Evolutionary conservation across 1,140 invertebrate genomes (phyloP).

Genomic region (Babylonia areolata): DNA sequence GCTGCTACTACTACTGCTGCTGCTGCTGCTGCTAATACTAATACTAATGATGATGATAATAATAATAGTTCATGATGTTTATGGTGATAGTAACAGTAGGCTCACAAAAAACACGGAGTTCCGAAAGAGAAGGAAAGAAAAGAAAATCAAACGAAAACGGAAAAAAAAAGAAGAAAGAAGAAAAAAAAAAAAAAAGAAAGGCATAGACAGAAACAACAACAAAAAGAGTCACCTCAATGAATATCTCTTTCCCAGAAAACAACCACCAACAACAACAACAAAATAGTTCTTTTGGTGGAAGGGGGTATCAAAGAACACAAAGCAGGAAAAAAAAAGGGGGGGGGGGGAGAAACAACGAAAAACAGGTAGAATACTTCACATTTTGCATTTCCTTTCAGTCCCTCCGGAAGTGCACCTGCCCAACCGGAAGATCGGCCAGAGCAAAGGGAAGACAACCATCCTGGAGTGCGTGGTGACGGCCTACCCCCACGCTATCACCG

Average conservation of each 20-base stretch:
- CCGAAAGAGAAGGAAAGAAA: not conserved
- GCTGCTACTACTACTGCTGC: too few species aligned
- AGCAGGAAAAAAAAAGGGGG: not conserved
- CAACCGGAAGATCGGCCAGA: constrained; percentile 63
- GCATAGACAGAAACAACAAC: not conserved
- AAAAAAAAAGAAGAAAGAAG: not conserved
- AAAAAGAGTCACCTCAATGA: too few species aligned
- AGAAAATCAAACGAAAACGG: not conserved
- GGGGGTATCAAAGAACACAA: too few species aligned
- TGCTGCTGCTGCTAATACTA: too few species aligned
- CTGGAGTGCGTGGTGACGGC: constrained; percentile 92
- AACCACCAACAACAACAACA: too few species aligned
- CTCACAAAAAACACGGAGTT: too few species aligned
- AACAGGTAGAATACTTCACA: not conserved
- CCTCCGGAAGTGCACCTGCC: constrained; percentile 66
- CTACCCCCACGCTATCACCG: constrained; percentile 88
- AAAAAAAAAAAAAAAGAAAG: not conserved
- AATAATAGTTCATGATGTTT: too few species aligned
- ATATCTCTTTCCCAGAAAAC: too few species aligned
- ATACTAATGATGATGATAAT: too few species aligned
- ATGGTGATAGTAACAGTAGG: too few species aligned
- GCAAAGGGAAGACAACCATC: constrained; percentile 74
- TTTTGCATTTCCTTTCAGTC: constrained; percentile 47
- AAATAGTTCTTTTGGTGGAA: too few species aligned
- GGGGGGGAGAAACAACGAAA: too few species aligned